Percentiles rank a stretch among this genome's conserved stretches.
Evolutionary conservation across 2,113 vertebrate genomes (phyloP).

Genomic region (Eretmochelys imbricata): DNA sequence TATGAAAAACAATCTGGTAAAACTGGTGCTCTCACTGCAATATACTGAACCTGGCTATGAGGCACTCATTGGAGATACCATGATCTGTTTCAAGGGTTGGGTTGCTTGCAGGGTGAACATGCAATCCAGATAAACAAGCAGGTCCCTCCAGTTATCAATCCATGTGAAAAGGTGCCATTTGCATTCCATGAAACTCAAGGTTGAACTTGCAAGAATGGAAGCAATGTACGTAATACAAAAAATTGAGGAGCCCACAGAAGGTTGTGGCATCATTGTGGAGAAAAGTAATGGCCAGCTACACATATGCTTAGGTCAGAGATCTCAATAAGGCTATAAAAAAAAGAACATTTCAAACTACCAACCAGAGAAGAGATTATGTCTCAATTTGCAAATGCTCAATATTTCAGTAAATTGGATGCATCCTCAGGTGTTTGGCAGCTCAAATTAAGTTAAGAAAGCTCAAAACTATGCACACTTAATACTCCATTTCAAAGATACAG

Average conservation of each 20-base stretch:
- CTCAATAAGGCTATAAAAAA: too few species aligned
- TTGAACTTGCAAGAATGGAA: neutral
- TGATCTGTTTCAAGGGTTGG: too few species aligned
- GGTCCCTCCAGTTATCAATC: too few species aligned
- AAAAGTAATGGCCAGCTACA: neutral
- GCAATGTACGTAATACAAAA: neutral
- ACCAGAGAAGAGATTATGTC: too few species aligned
- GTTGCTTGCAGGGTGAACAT: too few species aligned
- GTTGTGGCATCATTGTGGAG: neutral
- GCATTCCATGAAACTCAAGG: neutral
- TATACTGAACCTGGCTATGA: neutral
- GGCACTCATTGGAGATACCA: too few species aligned
- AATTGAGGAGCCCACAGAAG: neutral
- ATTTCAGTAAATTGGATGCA: too few species aligned
- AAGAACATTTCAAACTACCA: too few species aligned
- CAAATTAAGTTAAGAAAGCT: neutral
- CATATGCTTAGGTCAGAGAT: neutral
- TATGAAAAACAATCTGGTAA: neutral
- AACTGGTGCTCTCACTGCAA: neutral
- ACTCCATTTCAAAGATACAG: neutral
- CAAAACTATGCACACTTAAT: neutral
- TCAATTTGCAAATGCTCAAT: too few species aligned
- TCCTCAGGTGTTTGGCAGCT: too few species aligned
- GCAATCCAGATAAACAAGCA: neutral
- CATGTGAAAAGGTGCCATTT: neutral